These are phyloP conservation scores for Manacus vitellinus DNA, from an alignment of 2,113 vertebrate species.

Conservation along the genomic window DNA sequence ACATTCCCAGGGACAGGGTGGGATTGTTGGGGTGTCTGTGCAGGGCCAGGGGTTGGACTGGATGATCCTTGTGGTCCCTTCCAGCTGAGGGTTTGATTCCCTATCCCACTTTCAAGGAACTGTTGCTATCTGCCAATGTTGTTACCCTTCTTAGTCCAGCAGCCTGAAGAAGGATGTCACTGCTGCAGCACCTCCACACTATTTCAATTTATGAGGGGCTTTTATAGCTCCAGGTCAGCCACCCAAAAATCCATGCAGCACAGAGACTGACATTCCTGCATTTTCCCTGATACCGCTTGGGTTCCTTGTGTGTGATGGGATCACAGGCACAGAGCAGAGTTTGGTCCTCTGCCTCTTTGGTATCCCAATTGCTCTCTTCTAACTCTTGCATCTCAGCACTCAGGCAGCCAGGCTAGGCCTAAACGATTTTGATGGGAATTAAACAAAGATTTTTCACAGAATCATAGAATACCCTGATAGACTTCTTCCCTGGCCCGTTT, in stretches of 20 bases:
- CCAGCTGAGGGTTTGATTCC: neutral
- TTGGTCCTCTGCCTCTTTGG: neutral
- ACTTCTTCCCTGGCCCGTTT: neutral
- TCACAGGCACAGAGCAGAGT: neutral
- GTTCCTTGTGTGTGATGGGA: rapidly evolving
- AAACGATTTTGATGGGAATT: neutral
- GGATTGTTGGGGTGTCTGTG: too few species aligned
- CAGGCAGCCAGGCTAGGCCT: neutral
- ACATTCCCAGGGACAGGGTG: rapidly evolving
- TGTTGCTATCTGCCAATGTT: neutral
- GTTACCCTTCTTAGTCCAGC: neutral
- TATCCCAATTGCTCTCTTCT: neutral
- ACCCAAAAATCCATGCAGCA: neutral
- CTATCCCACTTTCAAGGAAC: neutral
- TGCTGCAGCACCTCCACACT: neutral
- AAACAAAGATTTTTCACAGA: neutral
- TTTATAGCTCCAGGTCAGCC: neutral
- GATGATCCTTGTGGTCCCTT: too few species aligned
- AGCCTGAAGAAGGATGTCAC: neutral
- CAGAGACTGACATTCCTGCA: neutral
- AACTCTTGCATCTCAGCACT: neutral
- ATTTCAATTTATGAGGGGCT: neutral
- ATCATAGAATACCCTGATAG: neutral
- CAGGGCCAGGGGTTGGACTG: rapidly evolving
- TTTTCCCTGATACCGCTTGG: neutral